These are phyloP conservation scores for Epistrophella euchroma DNA, from an alignment of 2,888 invertebrate genomes.

Conservation along the genomic window DNA sequence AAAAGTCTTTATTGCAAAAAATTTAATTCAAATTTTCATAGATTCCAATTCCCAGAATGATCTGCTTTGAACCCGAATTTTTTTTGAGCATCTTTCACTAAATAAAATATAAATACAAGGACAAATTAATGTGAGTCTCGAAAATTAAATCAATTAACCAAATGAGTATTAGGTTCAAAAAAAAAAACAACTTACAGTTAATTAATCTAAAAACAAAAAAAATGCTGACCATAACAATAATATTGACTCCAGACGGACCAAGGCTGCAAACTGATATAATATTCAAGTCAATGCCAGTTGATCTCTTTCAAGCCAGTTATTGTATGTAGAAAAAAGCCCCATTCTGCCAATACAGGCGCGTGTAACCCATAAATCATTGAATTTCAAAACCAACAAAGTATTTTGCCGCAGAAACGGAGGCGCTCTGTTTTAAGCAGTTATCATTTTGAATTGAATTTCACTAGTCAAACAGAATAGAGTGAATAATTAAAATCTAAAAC, in stretches of 20 bases:
- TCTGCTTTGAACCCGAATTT: not conserved
- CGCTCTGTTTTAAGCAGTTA: not conserved
- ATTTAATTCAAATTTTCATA: not conserved
- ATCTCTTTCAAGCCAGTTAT: constrained; percentile 3
- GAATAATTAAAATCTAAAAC: too few relatives aligned
- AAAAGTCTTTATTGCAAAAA: not conserved
- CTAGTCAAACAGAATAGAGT: not conserved
- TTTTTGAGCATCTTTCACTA: not conserved
- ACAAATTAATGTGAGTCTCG: not conserved
- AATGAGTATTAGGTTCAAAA: not conserved
- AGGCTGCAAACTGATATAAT: not conserved
- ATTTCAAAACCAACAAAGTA: constrained; percentile 27
- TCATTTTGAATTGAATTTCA: constrained; percentile 23
- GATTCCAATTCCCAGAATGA: not conserved
- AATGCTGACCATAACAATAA: not conserved
- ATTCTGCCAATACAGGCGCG: constrained; percentile 21
- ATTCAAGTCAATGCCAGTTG: not conserved
- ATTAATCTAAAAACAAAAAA: not conserved
- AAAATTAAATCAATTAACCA: not conserved
- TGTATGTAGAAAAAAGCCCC: not conserved
- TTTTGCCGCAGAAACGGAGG: not conserved
- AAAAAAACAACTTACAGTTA: not conserved
- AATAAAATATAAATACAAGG: not conserved
- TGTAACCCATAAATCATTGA: constrained; percentile 24
- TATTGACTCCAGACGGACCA: not conserved